Conservation (phyloP, 35 echinoderm and acorn worm genomes). For the Antedon bifida region DNA sequence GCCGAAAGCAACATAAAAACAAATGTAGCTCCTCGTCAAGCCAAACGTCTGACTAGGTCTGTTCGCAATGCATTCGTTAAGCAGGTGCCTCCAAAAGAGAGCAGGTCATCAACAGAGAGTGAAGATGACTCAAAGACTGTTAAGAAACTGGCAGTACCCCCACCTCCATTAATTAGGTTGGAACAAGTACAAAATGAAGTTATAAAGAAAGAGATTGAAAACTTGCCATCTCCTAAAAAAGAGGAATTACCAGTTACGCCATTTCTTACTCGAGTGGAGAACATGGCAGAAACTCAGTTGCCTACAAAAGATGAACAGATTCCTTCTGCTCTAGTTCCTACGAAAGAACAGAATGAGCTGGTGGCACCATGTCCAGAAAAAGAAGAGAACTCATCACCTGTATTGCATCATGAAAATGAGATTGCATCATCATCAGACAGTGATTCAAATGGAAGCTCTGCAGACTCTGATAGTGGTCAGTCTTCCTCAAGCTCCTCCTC, state of each 20-base stretch:
- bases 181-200: neutral
- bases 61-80: neutral
- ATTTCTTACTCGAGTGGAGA: neutral
- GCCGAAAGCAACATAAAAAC: neutral
- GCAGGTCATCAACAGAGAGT: neutral
- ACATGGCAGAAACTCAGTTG: neutral
- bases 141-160: neutral
- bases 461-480: neutral
- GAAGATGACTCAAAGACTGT: neutral
- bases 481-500: neutral
- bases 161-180: neutral
- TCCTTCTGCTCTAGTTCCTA: neutral
- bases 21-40: neutral
- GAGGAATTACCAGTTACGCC: neutral
- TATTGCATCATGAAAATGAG: neutral
- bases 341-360: no score
- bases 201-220: neutral
- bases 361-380: no score
- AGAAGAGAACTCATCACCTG: neutral
- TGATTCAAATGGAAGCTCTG: neutral
- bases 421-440: neutral
- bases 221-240: neutral
- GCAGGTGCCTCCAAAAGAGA: neutral
- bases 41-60: neutral
- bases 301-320: neutral